A percentile compares a stretch with the other conserved stretches of the same genome.
Conservation (phyloP, 2,113 vertebrate genomes). For the Pteronura brasiliensis region DNA sequence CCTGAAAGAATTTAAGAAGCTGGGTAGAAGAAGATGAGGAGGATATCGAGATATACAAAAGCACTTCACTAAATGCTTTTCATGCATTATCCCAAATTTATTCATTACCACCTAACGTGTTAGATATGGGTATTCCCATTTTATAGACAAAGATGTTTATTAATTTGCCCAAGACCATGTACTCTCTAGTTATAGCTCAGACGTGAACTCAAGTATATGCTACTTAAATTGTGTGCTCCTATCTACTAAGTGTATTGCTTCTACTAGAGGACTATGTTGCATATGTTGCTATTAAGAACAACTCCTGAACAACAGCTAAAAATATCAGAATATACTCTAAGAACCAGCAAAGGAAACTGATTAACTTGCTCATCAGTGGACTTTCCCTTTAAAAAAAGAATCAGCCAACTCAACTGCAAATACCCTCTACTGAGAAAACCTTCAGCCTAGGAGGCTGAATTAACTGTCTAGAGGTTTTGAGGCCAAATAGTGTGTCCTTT, state of each 20-base stretch:
- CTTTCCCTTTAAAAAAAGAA: not conserved
- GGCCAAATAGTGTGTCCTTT: constrained; percentile 30
- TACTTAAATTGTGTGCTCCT: not conserved
- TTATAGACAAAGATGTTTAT: not conserved
- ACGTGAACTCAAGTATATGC: not conserved
- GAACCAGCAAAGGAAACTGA: not conserved
- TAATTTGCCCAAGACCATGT: not conserved
- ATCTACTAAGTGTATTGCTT: not conserved
- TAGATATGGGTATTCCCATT: not conserved
- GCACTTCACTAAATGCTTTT: not conserved
- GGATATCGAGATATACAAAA: not conserved
- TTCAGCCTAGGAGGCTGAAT: not conserved
- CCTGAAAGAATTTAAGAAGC: not conserved
- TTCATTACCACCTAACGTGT: not conserved
- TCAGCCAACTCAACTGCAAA: not conserved
- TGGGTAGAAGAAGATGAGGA: not conserved
- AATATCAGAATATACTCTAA: not conserved
- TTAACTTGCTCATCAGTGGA: not conserved
- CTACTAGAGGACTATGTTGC: not conserved
- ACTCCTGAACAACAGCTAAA: not conserved
- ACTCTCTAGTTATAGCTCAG: not conserved
- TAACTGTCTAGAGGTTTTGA: constrained; percentile 40
- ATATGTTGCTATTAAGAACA: not conserved
- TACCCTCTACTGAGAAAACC: not conserved
- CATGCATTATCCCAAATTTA: not conserved